Conservation (phyloP, 2,888 invertebrate species). For the Andrena bucephala region DNA sequence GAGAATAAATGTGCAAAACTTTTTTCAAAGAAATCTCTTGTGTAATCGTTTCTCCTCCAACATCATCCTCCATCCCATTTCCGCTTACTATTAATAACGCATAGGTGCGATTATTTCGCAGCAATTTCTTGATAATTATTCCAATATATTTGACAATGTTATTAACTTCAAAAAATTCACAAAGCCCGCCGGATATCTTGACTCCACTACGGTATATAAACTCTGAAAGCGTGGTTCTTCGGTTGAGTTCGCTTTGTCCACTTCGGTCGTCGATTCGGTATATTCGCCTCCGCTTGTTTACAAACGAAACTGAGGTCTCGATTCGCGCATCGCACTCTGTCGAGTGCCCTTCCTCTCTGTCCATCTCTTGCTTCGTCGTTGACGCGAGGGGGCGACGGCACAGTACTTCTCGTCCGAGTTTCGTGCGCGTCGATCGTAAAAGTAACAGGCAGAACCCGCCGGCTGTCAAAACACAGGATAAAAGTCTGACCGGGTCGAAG, state of each 20-base stretch:
- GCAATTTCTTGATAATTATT: too few relatives aligned
- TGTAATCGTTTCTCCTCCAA: neutral
- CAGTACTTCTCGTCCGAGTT: slow-evolving; percentile 12
- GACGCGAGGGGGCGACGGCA: neutral
- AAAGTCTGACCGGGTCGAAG: slow-evolving; percentile 64
- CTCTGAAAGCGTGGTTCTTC: too few relatives aligned
- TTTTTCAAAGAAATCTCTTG: slow-evolving; percentile 61
- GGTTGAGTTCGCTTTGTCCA: too few relatives aligned
- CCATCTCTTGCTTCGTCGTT: neutral
- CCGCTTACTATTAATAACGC: neutral
- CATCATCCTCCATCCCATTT: neutral
- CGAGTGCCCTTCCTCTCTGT: neutral
- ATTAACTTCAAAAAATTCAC: too few relatives aligned
- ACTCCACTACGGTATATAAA: too few relatives aligned
- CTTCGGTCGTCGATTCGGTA: too few relatives aligned
- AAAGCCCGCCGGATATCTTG: too few relatives aligned
- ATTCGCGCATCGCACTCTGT: too few relatives aligned
- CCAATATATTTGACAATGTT: too few relatives aligned
- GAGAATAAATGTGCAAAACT: slow-evolving; percentile 77
- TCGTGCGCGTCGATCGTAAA: slow-evolving; percentile 71
- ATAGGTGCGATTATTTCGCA: too few relatives aligned
- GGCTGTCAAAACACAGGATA: slow-evolving; percentile 82
- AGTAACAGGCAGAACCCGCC: slow-evolving; percentile 82
- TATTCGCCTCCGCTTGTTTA: too few relatives aligned
- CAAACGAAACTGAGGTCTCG: too few relatives aligned